A percentile compares a stretch with the other conserved stretches of the same genome.
These are phyloP conservation scores for Mionectes macconnelli DNA, from an alignment of 2,113 vertebrate species.

Conservation along the genomic window DNA sequence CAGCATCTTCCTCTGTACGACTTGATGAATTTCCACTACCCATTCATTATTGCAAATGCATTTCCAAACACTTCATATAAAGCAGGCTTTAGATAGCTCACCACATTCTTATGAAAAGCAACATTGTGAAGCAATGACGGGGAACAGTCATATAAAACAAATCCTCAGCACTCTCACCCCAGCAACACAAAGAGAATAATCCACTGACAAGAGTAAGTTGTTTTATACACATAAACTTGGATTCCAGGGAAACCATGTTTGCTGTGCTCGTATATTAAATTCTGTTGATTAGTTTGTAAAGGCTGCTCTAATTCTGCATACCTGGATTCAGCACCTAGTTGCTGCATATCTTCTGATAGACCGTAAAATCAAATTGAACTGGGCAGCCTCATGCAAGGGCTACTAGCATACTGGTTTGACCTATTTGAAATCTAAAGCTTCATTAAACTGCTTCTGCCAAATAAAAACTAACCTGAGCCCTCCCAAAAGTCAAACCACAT, in stretches of 20 bases:
- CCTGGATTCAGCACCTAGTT: neutral
- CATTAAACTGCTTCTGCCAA: neutral
- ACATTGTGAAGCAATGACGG: neutral
- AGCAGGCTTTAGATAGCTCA: constrained; percentile 47
- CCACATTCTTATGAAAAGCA: constrained; percentile 35
- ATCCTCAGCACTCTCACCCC: neutral
- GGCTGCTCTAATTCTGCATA: neutral
- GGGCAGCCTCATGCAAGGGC: neutral
- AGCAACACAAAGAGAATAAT: neutral
- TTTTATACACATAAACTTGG: neutral
- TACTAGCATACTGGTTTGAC: neutral
- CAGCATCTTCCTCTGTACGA: constrained; percentile 60
- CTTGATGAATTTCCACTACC: constrained; percentile 66
- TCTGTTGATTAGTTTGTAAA: neutral
- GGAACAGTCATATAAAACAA: neutral
- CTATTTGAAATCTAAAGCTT: constrained; percentile 7
- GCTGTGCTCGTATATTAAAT: neutral
- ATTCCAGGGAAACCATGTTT: neutral
- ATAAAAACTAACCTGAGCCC: constrained; percentile 5
- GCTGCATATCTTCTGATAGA: neutral
- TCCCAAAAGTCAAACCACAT: constrained; percentile 25
- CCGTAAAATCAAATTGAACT: neutral
- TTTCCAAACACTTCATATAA: constrained; percentile 54
- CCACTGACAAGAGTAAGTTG: neutral
- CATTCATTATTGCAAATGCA: constrained; percentile 27